Conservation (phyloP, 2,113 vertebrate genomes). For the Lepisosteus osseus region DNA sequence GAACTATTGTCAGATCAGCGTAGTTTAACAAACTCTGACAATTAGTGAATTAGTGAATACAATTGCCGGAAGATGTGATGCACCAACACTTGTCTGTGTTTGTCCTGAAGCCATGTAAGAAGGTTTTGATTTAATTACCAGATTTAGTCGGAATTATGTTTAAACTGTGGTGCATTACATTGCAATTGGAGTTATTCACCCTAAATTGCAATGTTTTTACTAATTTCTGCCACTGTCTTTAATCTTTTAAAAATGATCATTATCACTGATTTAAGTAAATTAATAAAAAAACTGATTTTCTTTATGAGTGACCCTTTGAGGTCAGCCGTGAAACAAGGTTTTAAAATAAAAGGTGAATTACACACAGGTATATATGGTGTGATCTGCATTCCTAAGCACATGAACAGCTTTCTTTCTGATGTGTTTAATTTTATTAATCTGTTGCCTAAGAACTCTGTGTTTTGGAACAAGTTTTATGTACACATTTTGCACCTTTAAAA, state of each 20-base stretch:
- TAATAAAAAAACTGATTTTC: neutral
- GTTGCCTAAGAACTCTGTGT: slow-evolving; percentile 26
- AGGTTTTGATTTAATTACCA: too few species aligned
- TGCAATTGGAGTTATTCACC: too few species aligned
- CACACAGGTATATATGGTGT: slow-evolving; percentile 38
- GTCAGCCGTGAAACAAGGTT: neutral
- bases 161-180: too few species aligned
- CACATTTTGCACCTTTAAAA: slow-evolving; percentile 5
- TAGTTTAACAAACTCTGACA: too few species aligned
- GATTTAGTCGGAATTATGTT: too few species aligned
- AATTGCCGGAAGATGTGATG: too few species aligned
- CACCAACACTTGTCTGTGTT: too few species aligned
- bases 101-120: too few species aligned
- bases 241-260: neutral
- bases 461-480: slow-evolving; percentile 34
- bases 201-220: neutral
- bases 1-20: too few species aligned
- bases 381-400: slow-evolving; percentile 26
- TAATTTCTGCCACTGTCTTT: neutral
- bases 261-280: neutral
- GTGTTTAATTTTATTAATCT: slow-evolving; percentile 34
- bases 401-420: slow-evolving; percentile 15
- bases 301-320: neutral
- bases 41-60: too few species aligned
- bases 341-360: slow-evolving; percentile 1